A percentile compares a stretch with the other conserved stretches of the same genome.
These are phyloP conservation scores for Drosophila ustulata DNA, from an alignment of 2,888 invertebrate genomes.

Conservation along the genomic window DNA sequence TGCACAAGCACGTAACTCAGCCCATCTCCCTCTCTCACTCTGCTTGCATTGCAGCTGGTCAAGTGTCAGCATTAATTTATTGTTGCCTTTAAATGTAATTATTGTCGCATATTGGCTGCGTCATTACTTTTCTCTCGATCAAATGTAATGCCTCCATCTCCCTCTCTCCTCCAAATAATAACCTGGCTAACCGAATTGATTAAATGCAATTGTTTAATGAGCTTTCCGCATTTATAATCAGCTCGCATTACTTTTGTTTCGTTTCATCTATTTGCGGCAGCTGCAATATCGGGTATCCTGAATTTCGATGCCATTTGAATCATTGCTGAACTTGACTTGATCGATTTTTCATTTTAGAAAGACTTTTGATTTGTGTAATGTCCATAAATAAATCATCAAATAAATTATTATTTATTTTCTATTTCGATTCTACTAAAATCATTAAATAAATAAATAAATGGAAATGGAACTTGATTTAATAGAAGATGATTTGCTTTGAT, in stretches of 20 bases:
- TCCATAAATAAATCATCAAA: too few species aligned
- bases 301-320: too few species aligned
- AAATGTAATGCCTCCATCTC: conserved; percentile 4
- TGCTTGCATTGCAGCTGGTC: conserved; percentile 6
- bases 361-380: too few species aligned
- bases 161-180: too few species aligned
- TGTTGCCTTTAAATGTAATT: conserved; percentile 37
- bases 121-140: conserved; percentile 19
- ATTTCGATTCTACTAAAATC: too few species aligned
- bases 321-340: too few species aligned
- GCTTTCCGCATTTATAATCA: conserved; percentile 32
- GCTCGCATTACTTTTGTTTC: conserved; percentile 1
- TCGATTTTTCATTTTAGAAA: too few species aligned
- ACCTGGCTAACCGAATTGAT: conserved; percentile 19
- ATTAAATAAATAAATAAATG: too few species aligned
- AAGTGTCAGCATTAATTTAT: conserved; percentile 30
- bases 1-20: not conserved
- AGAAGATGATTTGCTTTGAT: too few species aligned
- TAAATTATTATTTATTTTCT: too few species aligned
- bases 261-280: not conserved
- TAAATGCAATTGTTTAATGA: conserved; percentile 48
- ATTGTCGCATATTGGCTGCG: conserved; percentile 19
- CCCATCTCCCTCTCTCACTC: not conserved
- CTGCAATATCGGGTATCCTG: conserved; percentile 1
- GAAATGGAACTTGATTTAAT: too few species aligned